Conservation (phyloP, 1,140 invertebrate species). For the Aricia agestis region DNA sequence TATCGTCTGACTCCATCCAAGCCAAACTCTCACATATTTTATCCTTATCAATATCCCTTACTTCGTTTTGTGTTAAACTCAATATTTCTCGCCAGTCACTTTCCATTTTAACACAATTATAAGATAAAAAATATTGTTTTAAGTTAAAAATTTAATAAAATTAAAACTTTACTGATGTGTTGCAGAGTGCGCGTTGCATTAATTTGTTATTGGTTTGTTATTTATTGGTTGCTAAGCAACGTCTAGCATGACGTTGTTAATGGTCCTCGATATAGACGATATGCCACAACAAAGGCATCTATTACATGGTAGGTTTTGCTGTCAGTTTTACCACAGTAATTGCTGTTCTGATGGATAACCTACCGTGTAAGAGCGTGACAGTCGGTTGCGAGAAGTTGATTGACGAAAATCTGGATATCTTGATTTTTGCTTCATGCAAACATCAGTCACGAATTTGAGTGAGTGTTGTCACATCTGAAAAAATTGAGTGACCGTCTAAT, state of each 20-base stretch:
- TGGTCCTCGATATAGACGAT: background rate
- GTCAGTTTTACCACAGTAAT: too few relatives aligned
- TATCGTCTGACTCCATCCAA: slow-evolving; percentile 78
- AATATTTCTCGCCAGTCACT: slow-evolving; percentile 80
- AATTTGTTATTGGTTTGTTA: background rate
- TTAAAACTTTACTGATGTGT: background rate
- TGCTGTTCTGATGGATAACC: too few relatives aligned
- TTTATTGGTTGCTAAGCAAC: slow-evolving; percentile 29
- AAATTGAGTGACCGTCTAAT: too few relatives aligned
- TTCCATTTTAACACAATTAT: slow-evolving; percentile 42
- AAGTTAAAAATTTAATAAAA: background rate
- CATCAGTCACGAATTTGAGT: too few relatives aligned
- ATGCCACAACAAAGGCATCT: too few relatives aligned
- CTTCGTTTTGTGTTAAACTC: slow-evolving; percentile 73
- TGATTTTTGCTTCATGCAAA: too few relatives aligned
- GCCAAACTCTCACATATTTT: slow-evolving; percentile 78
- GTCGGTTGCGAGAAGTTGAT: too few relatives aligned
- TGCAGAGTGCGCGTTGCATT: background rate
- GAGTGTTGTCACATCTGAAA: too few relatives aligned
- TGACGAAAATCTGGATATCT: too few relatives aligned
- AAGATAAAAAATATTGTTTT: background rate
- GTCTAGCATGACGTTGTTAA: background rate
- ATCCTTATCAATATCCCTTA: slow-evolving; percentile 79
- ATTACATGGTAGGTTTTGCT: too few relatives aligned
- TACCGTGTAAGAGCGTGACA: too few relatives aligned